Evolutionary conservation across 92 coral and sea anemone species (phyloP), one percentile per base, ranked within the genome.

Genomic region (Blastomussa wellsi): DNA sequence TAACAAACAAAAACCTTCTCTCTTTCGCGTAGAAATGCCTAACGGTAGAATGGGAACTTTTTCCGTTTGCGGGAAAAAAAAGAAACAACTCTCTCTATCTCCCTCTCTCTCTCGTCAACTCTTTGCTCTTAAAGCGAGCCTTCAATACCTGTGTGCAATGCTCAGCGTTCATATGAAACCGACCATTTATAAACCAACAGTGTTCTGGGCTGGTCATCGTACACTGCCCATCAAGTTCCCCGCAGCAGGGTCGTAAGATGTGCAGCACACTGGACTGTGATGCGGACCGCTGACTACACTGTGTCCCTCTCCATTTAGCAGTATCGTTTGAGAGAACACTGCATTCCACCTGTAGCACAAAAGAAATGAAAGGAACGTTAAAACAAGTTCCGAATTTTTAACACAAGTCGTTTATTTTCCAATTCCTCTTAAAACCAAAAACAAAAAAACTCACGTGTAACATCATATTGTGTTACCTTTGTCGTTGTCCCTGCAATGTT

Each of bases 401-500:
- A 67, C 44, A 39, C 44, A n/a, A n/a, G n/a, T n/a, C n/a, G n/a
- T n/a, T n/a, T n/a, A n/a, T n/a, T n/a, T n/a, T n/a, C n/a, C n/a
- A n/a, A n/a, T n/a, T n/a, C n/a, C n/a, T n/a, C n/a, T n/a, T n/a
- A n/a, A n/a, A n/a, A n/a, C n/a, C n/a, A n/a, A n/a, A n/a, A n/a
- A n/a, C n/a, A n/a, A n/a, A n/a, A n/a, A n/a, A n/a, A n/a, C n/a
- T n/a, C n/a, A n/a, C n/a, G n/a, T n/a, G n/a, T n/a, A n/a, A n/a
- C n/a, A n/a, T n/a, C n/a, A 6, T 28, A 29, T 20, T 22, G 20
- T 17, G 22, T 31, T 75, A 91, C 94, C 94, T 91, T 59, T 0
- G 94, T 88, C 22, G 78, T 75, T 36, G 94, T 91, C 38, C 87
- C 92, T 8, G 94, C 94, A 22, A 86, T 33, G 68, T 88, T 91